Conservation (phyloP, 2,113 vertebrate species). For the Ivindomyrus marchei region DNA sequence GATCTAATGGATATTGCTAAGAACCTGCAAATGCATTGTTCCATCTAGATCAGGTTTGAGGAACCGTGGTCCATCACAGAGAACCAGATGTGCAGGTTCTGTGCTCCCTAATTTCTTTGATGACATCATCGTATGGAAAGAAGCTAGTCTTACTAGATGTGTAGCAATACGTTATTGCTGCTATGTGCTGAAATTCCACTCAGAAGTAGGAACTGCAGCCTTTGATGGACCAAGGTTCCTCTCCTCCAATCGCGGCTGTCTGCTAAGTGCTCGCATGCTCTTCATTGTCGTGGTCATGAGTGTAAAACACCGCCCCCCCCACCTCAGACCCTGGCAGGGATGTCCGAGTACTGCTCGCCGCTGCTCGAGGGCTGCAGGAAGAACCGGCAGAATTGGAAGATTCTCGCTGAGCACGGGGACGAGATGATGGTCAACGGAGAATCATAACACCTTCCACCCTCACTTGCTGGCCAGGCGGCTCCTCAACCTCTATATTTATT, state of each 20-base stretch:
- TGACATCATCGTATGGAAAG: background rate
- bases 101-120: background rate
- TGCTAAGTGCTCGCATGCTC: background rate
- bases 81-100: background rate
- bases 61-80: background rate
- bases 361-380: conserved; percentile 86
- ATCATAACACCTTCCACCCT: conserved; percentile 41
- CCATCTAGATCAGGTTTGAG: background rate
- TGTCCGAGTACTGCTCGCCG: conserved; percentile 81
- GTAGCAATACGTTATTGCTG: background rate
- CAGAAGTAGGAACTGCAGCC: background rate
- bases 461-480: conserved; percentile 7
- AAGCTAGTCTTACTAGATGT: background rate
- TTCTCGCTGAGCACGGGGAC: conserved; percentile 80
- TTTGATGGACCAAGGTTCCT: background rate
- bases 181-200: background rate
- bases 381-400: conserved; percentile 88
- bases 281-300: background rate
- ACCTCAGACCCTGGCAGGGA: conserved; percentile 71
- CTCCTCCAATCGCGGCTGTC: background rate
- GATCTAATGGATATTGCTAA: background rate
- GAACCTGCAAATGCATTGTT: background rate
- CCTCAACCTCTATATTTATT: conserved; percentile 60
- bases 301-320: background rate
- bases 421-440: conserved; percentile 68